Evolutionary conservation across 2,797 vertebrate genomes (phyloP).

Genomic region (Telmatherina bonti): DNA sequence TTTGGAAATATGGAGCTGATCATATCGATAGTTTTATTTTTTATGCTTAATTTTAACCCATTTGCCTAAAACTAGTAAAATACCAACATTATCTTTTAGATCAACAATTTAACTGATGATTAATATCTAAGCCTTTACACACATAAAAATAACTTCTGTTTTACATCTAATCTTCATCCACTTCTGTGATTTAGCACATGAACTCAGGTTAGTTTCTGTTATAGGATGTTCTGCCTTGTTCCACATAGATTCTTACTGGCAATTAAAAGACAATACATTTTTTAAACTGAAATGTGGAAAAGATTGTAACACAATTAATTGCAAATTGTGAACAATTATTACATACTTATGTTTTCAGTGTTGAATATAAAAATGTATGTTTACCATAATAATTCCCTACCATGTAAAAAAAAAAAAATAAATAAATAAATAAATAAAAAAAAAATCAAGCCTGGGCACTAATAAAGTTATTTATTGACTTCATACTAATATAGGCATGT

Average conservation of each 20-base stretch:
- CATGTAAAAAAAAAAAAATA: too few relatives aligned
- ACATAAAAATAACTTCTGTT: not conserved
- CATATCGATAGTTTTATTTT: not conserved
- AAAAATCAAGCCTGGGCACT: too few relatives aligned
- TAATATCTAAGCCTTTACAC: not conserved
- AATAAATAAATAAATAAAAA: too few relatives aligned
- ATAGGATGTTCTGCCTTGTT: not conserved
- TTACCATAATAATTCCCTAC: too few relatives aligned
- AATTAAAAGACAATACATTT: not conserved
- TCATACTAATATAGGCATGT: not conserved
- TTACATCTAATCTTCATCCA: not conserved
- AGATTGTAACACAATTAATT: not conserved
- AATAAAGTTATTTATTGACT: not conserved
- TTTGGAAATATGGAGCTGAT: conserved; percentile 11
- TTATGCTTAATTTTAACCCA: not conserved
- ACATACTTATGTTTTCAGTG: too few relatives aligned
- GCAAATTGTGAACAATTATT: too few relatives aligned
- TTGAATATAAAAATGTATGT: too few relatives aligned
- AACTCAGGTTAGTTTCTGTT: not conserved
- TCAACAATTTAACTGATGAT: not conserved
- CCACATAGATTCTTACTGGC: not conserved
- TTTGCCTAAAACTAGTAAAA: not conserved
- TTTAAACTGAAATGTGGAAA: not conserved
- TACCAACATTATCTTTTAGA: not conserved
- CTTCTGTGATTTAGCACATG: not conserved